These are phyloP conservation scores for Cephus spinipes DNA, from an alignment of 2,888 invertebrate genomes.

Conservation along the genomic window DNA sequence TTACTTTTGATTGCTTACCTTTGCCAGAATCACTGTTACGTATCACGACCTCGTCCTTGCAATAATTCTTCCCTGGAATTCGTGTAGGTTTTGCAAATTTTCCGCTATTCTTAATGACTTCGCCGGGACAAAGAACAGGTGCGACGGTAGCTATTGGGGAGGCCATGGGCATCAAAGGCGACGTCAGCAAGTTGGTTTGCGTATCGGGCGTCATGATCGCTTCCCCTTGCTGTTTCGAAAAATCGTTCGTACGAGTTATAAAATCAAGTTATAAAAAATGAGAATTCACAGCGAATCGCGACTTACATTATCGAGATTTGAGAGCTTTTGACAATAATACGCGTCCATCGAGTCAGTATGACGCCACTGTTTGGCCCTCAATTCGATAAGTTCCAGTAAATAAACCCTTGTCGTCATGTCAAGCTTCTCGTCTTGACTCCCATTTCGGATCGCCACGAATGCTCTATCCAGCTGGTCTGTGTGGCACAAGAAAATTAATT, in stretches of 20 bases:
- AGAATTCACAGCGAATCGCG: not conserved
- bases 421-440: conserved; percentile 87
- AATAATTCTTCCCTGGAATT: conserved; percentile 92
- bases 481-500: not conserved
- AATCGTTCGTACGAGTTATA: not conserved
- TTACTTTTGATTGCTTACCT: conserved; percentile 71
- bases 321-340: conserved; percentile 75
- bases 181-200: conserved; percentile 51
- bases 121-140: conserved; percentile 82
- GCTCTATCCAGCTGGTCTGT: conserved; percentile 83
- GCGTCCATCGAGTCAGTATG: conserved; percentile 85
- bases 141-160: conserved; percentile 70
- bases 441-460: conserved; percentile 89
- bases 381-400: conserved; percentile 91
- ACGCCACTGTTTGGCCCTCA: conserved; percentile 93
- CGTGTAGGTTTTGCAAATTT: conserved; percentile 90
- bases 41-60: conserved; percentile 95
- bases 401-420: conserved; percentile 88
- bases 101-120: conserved; percentile 88
- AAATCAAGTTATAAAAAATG: not conserved
- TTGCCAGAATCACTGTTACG: conserved; percentile 96
- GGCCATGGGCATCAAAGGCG: conserved; percentile 50
- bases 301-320: conserved; percentile 64
- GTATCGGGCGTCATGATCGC: conserved; percentile 45
- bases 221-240: conserved; percentile 28